These are phyloP conservation scores for Hippolais icterina DNA, from an alignment of 2,113 vertebrate species.

Conservation along the genomic window DNA sequence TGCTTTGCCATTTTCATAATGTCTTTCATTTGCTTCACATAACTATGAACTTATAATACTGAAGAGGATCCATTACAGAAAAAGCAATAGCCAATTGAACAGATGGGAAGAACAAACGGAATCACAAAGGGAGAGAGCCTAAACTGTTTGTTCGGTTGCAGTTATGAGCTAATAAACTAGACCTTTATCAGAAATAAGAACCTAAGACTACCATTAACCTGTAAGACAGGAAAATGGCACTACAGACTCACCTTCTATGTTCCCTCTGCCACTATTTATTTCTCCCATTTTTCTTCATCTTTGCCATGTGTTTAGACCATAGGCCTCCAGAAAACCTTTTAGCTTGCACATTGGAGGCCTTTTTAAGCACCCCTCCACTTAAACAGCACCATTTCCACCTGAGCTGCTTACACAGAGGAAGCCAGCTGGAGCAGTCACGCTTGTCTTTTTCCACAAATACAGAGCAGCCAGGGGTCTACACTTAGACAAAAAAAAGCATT, in stretches of 20 bases:
- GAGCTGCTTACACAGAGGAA: background rate
- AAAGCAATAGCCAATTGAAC: constrained; percentile 52
- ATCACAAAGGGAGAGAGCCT: background rate
- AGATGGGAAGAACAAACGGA: constrained; percentile 43
- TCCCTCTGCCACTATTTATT: background rate
- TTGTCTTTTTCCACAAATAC: background rate
- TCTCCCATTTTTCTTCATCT: background rate
- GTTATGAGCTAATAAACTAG: constrained; percentile 20
- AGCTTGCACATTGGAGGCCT: background rate
- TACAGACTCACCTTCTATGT: background rate
- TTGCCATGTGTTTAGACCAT: background rate
- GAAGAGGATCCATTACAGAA: constrained; percentile 2
- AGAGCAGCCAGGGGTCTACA: background rate
- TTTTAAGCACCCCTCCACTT: background rate
- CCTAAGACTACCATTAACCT: background rate
- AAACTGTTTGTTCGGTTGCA: constrained; percentile 5
- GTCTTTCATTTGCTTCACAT: constrained; percentile 25
- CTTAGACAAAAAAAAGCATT: background rate
- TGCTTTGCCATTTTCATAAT: constrained; percentile 47
- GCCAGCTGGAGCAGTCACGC: background rate
- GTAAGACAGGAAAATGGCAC: background rate
- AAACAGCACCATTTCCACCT: background rate
- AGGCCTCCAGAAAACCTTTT: background rate
- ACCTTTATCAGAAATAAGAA: background rate
- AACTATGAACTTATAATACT: constrained; percentile 38